phyloP scores from a whole-genome alignment of 2,797 vertebrate genomes.

The Neosilurus mollespiculum region DNA sequence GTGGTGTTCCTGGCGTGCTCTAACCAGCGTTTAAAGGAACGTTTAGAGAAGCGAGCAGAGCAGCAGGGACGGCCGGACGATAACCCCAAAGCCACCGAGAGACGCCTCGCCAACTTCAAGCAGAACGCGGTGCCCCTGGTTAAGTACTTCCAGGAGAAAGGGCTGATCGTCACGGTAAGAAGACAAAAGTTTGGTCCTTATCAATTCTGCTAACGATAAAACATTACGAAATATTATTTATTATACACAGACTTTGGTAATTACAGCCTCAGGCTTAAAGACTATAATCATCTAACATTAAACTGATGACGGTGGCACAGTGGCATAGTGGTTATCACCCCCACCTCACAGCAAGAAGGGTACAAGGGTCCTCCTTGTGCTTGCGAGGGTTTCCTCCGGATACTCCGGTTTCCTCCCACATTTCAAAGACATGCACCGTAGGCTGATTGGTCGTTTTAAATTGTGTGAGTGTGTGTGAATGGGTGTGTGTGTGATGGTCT shows the following conservation, averaged over 20 bases:
- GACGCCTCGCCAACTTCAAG: conserved; percentile 93
- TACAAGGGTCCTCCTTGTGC: too few species aligned
- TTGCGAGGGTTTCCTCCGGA: too few species aligned
- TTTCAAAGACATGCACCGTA: too few species aligned
- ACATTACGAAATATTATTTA: background rate
- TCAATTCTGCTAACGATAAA: background rate
- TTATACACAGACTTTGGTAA: background rate
- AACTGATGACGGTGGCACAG: background rate
- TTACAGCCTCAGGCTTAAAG: background rate
- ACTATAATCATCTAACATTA: background rate
- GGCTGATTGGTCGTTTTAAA: too few species aligned
- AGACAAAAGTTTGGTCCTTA: background rate
- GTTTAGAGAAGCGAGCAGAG: conserved; percentile 87
- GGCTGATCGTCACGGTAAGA: conserved; percentile 90
- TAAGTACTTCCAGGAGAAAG: conserved; percentile 97
- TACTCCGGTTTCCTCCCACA: too few species aligned
- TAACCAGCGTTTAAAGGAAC: conserved; percentile 90
- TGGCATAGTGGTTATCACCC: too few species aligned
- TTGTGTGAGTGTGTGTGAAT: too few species aligned
- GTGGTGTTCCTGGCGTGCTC: conserved; percentile 94
- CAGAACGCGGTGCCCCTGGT: conserved; percentile 92
- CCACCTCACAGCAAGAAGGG: too few species aligned
- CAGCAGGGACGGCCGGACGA: conserved; percentile 97
- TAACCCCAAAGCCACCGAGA: conserved; percentile 94
- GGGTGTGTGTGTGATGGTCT: too few species aligned